These are phyloP conservation scores for Menidia beryllina DNA, from an alignment of 2,113 vertebrate species.

Conservation along the genomic window DNA sequence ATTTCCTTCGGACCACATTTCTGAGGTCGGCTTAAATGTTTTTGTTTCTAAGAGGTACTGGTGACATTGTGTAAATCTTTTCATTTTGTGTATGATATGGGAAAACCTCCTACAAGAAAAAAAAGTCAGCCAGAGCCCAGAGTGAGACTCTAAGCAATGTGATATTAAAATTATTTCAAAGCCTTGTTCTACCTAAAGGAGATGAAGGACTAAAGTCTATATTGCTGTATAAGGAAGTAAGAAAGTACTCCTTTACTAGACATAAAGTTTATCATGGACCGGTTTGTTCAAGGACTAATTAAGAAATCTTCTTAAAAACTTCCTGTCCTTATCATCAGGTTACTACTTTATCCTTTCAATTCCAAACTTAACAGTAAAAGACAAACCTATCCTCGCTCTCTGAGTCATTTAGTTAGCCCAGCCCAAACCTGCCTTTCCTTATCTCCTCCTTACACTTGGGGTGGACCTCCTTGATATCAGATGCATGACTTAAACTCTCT, in stretches of 20 bases:
- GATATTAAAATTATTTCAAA: no score
- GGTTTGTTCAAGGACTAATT: background rate
- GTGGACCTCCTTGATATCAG: slow-evolving; percentile 23
- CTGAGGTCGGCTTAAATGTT: no score
- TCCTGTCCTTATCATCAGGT: background rate
- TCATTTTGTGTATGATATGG: no score
- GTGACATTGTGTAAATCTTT: no score
- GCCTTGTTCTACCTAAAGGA: no score
- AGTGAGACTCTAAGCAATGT: no score
- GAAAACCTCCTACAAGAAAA: no score
- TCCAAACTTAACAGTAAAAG: slow-evolving; percentile 7
- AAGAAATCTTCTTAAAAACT: background rate
- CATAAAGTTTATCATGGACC: background rate
- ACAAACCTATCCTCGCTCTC: background rate
- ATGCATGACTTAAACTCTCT: slow-evolving; percentile 20
- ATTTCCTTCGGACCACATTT: no score
- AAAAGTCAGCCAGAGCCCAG: no score
- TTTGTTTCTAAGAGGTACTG: no score
- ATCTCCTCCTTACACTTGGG: slow-evolving; percentile 55
- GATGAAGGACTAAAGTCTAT: no score
- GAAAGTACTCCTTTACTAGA: background rate
- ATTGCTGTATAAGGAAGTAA: background rate
- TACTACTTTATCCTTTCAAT: background rate
- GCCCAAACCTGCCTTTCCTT: slow-evolving; percentile 43
- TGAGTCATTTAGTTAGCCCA: slow-evolving; percentile 21